phyloP scores from a whole-genome alignment of 2,113 vertebrate species.

The Equus przewalskii region DNA sequence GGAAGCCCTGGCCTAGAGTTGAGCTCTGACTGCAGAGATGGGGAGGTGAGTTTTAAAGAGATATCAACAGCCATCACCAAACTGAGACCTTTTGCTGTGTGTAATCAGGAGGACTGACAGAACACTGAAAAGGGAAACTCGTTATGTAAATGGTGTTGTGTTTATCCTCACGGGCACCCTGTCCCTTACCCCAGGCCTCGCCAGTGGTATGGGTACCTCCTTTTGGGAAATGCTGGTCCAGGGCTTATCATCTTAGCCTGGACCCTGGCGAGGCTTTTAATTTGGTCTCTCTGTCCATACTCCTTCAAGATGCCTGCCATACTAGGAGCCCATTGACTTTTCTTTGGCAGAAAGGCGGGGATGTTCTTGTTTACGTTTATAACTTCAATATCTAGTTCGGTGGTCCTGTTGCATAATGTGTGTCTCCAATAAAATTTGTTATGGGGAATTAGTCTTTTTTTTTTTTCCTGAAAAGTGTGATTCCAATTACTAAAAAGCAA shows the following conservation, averaged over 20 bases:
- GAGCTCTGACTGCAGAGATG: neutral
- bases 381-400: neutral
- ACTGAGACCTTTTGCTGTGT: neutral
- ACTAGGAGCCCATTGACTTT: neutral
- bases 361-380: neutral
- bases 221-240: neutral
- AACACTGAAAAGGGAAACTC: neutral
- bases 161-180: neutral
- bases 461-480: neutral
- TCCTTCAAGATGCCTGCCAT: neutral
- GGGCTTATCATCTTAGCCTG: neutral
- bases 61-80: neutral
- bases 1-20: neutral
- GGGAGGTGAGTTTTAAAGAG: neutral
- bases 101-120: neutral
- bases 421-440: neutral
- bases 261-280: neutral
- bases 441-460: neutral
- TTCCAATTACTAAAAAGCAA: neutral
- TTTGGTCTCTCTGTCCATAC: neutral
- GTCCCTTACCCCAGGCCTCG: neutral
- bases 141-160: neutral
- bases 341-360: neutral
- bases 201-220: neutral
- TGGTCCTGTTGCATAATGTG: neutral